A percentile compares a stretch with the other conserved stretches of the same genome.
phyloP scores from a whole-genome alignment of 2,888 invertebrate species.

The Cylindroiulus punctatus region DNA sequence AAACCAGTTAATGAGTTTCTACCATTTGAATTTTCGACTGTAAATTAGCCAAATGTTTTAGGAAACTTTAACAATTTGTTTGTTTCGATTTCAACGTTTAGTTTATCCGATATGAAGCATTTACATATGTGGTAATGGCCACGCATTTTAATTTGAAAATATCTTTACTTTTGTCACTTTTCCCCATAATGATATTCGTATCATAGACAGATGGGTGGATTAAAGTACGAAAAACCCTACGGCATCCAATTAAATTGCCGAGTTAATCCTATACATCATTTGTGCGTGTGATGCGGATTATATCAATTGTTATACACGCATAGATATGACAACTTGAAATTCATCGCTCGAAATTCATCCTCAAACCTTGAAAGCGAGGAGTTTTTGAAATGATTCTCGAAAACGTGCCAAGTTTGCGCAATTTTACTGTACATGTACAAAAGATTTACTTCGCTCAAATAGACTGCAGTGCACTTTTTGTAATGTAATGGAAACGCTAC shows the following conservation, averaged over 20 bases:
- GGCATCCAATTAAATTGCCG: conserved; percentile 1
- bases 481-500: neutral
- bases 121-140: too few relatives aligned
- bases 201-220: neutral
- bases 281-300: neutral
- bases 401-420: conserved; percentile 39
- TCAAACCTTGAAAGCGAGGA: neutral
- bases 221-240: neutral
- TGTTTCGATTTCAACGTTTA: too few relatives aligned
- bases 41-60: too few relatives aligned
- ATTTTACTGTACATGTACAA: neutral
- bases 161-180: too few relatives aligned
- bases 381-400: conserved; percentile 17
- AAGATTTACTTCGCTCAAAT: conserved; percentile 29
- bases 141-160: too few relatives aligned
- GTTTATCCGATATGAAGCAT: too few relatives aligned
- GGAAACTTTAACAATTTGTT: too few relatives aligned
- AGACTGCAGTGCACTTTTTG: conserved; percentile 27
- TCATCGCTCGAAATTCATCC: too few relatives aligned
- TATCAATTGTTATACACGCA: neutral
- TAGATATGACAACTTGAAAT: conserved; percentile 34
- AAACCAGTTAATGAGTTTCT: too few relatives aligned
- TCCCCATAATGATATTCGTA: too few relatives aligned
- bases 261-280: neutral
- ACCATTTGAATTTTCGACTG: too few relatives aligned